Conservation (phyloP, 2,888 invertebrate species). For the Cyrtodaria siliqua region DNA sequence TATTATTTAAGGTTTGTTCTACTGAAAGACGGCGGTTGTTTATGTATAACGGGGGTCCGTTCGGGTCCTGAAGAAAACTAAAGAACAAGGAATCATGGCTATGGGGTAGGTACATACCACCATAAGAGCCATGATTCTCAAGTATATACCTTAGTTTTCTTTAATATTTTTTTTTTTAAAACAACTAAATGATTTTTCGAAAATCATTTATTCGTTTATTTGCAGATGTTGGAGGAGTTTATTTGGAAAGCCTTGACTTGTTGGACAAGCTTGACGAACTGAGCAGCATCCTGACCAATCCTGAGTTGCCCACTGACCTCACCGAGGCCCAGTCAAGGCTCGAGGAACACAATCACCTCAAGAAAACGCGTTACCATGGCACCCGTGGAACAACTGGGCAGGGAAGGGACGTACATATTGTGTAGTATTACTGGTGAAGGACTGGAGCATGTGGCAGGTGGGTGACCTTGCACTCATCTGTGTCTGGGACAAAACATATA, state of each 20-base stretch:
- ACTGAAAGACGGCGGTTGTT: too few relatives aligned
- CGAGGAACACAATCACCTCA: constrained; percentile 95
- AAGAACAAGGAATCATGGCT: too few relatives aligned
- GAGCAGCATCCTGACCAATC: constrained; percentile 96
- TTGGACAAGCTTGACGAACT: constrained; percentile 96
- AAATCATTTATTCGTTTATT: too few relatives aligned
- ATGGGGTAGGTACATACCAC: too few relatives aligned
- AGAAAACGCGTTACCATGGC: constrained; percentile 96
- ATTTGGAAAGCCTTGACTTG: constrained; percentile 98
- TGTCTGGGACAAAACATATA: too few relatives aligned
- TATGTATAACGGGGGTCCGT: too few relatives aligned
- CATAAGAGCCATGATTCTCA: too few relatives aligned
- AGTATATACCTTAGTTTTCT: too few relatives aligned
- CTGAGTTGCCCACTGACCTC: constrained; percentile 98
- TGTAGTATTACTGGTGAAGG: constrained; percentile 86
- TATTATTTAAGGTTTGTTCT: too few relatives aligned
- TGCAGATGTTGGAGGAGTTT: constrained; percentile 95
- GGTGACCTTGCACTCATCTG: neutral
- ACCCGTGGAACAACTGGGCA: constrained; percentile 96
- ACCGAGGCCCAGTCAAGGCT: constrained; percentile 96
- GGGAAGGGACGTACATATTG: constrained; percentile 91
- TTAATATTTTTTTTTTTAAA: too few relatives aligned
- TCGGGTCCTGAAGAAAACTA: too few relatives aligned
- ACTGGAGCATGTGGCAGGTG: constrained; percentile 52
- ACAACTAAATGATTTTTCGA: too few relatives aligned